These are phyloP conservation scores for Heliconius charithonia DNA, from an alignment of 2,888 invertebrate species.

Conservation along the genomic window DNA sequence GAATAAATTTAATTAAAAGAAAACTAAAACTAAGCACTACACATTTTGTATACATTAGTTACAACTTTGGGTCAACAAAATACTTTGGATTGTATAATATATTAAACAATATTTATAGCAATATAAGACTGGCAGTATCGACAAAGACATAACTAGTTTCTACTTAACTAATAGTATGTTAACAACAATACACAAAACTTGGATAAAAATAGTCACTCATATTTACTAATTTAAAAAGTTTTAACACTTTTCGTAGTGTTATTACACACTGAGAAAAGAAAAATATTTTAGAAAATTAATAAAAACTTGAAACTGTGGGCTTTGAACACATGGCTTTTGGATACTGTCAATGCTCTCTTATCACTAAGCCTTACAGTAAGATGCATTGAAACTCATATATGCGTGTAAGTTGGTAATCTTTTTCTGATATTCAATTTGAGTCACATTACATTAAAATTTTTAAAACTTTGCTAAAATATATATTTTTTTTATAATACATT, in stretches of 20 bases:
- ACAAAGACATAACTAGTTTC: background rate
- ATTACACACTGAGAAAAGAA: background rate
- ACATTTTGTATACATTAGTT: conserved; percentile 7
- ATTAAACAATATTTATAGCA: background rate
- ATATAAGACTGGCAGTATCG: conserved; percentile 29
- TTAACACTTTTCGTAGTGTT: too few species aligned
- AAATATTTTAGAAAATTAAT: background rate
- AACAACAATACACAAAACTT: background rate
- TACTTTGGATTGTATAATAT: conserved; percentile 30
- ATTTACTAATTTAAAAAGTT: background rate
- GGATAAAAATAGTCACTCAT: background rate
- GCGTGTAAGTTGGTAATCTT: too few species aligned
- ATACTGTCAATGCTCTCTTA: too few species aligned
- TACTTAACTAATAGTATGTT: conserved; percentile 4
- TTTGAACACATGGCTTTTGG: too few species aligned
- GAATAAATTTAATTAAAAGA: background rate
- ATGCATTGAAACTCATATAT: too few species aligned
- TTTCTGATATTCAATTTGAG: too few species aligned
- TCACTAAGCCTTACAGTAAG: too few species aligned
- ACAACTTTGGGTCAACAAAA: conserved; percentile 32
- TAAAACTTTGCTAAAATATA: background rate
- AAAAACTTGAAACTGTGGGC: too few species aligned
- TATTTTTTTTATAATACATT: background rate
- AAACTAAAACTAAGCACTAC: background rate
- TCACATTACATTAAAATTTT: background rate